Percentiles rank a stretch among this genome's conserved stretches.
Evolutionary conservation across 1,140 invertebrate genomes (phyloP).

Genomic region (Aphaenogaster ashmeadi): DNA sequence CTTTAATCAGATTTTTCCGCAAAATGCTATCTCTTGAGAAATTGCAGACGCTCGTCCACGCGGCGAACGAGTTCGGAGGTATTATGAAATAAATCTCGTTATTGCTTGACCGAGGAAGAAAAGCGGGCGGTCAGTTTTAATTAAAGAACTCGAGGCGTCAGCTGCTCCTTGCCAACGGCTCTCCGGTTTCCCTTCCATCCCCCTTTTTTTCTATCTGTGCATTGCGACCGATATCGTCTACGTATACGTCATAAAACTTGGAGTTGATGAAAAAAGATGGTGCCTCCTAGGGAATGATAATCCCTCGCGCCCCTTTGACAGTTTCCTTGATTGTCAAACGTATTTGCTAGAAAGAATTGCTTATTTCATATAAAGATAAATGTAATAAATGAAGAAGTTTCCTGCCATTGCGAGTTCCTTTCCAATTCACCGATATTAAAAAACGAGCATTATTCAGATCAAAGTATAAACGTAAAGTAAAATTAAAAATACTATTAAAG

Average conservation of each 20-base stretch:
- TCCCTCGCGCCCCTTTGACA: not conserved
- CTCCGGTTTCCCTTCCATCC: slow-evolving; percentile 73
- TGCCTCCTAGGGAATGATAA: slow-evolving; percentile 19
- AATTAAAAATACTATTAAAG: not conserved
- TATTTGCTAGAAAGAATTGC: not conserved
- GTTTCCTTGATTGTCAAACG: slow-evolving; percentile 1
- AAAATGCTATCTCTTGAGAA: slow-evolving; percentile 73
- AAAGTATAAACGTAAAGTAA: not conserved
- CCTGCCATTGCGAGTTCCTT: not conserved
- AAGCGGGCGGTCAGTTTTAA: slow-evolving; percentile 84
- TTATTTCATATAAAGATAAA: slow-evolving; percentile 6
- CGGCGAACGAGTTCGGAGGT: slow-evolving; percentile 77
- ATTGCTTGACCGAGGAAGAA: slow-evolving; percentile 81
- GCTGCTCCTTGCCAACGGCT: slow-evolving; percentile 81
- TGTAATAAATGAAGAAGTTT: not conserved
- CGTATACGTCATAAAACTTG: slow-evolving; percentile 71
- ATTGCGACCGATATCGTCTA: slow-evolving; percentile 78
- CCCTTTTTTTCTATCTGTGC: slow-evolving; percentile 63
- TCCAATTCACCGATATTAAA: not conserved
- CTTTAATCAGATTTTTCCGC: slow-evolving; percentile 63
- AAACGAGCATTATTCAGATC: not conserved
- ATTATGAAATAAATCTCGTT: slow-evolving; percentile 85
- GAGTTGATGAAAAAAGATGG: slow-evolving; percentile 59
- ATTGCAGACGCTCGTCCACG: slow-evolving; percentile 76
- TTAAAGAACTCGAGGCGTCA: slow-evolving; percentile 85